phyloP scores from a whole-genome alignment of 2,888 invertebrate species.

The Globia sparganii region DNA sequence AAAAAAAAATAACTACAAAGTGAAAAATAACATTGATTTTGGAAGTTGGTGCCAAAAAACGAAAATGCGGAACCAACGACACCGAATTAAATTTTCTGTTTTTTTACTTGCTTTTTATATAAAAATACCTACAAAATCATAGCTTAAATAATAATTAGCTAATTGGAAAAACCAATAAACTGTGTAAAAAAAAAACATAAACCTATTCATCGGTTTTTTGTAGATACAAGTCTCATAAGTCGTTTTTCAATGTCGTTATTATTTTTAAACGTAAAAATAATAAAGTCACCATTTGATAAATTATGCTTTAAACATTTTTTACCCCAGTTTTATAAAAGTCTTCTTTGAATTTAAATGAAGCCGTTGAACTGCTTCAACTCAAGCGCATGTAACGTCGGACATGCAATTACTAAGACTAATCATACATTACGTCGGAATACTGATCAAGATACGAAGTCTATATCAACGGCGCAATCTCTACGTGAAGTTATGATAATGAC shows the following conservation, averaged over 20 bases:
- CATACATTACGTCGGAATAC: constrained; percentile 26
- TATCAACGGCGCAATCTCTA: constrained; percentile 28
- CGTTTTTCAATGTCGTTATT: constrained; percentile 3
- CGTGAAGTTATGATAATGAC: constrained; percentile 41
- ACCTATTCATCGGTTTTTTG: not conserved
- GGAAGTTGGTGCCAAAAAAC: too few relatives aligned
- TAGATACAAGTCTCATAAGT: not conserved
- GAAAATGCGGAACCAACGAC: too few relatives aligned
- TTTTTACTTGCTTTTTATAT: not conserved
- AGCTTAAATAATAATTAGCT: not conserved
- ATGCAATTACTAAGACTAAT: constrained; percentile 36
- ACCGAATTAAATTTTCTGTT: too few relatives aligned
- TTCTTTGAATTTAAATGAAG: constrained; percentile 38
- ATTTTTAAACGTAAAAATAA: not conserved
- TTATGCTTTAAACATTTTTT: not conserved
- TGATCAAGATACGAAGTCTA: constrained; percentile 31
- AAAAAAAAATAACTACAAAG: too few relatives aligned
- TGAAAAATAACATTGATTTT: too few relatives aligned
- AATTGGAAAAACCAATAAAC: not conserved
- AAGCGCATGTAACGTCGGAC: constrained; percentile 6
- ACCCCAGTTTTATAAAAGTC: constrained; percentile 5
- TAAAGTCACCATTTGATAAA: not conserved
- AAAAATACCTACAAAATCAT: not conserved
- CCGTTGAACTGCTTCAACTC: constrained; percentile 22
- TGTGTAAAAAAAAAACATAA: not conserved